Base-by-base conservation (phyloP, 2,888 invertebrate genomes). In the Lypha dubia region DNA sequence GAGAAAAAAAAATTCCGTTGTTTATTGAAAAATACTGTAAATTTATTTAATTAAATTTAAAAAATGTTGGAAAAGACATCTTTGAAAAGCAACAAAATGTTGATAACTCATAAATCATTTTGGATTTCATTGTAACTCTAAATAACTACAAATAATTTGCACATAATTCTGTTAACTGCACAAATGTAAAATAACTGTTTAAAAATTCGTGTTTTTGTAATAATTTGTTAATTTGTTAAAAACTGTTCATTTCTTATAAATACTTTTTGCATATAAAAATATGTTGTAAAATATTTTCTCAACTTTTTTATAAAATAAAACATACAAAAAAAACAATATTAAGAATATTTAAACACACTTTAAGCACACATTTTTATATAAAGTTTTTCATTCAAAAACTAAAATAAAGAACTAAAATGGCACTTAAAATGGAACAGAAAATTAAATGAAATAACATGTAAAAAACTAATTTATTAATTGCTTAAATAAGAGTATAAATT, bases 291-390 rank as follows among this genome's bases (percentile, higher is more conserved):
- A 84, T 81, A 81, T 68, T 77, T 73, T 77, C 67, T 49, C 11
- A 41, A 76, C 20, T 24, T 49, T 71, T 73, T 65, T 65, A 65
- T 51, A 81, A 24, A 44, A 51, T 35, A 44, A 73, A 38, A 41
- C 49, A 62, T 53, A 77, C 49, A 62, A 60, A 77, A 41, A 77
- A 38, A 13, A 38, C n/a, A n/a, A n/a, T n/a, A 60, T 22, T 32
- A 60, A 41, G 77, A 63, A 38, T 70, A 70, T 70, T 79, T 51
- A 63, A 70, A 81, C 58, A 81, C 58, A 81, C 63, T 60, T 65
- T 53, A 79, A 84, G 84, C 84, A 84, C 84, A 84, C 79, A 74
- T 75, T 84, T 84, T 81, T 68, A 81, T 74, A 81, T 79, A 84
- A 79, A 79, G 70, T 81, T 84, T 74, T 84, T 84, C 63, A 80